Evolutionary conservation across 2,113 vertebrate genomes (phyloP), one percentile per base, ranked within the genome.

Genomic region (Pseudorasbora parva): DNA sequence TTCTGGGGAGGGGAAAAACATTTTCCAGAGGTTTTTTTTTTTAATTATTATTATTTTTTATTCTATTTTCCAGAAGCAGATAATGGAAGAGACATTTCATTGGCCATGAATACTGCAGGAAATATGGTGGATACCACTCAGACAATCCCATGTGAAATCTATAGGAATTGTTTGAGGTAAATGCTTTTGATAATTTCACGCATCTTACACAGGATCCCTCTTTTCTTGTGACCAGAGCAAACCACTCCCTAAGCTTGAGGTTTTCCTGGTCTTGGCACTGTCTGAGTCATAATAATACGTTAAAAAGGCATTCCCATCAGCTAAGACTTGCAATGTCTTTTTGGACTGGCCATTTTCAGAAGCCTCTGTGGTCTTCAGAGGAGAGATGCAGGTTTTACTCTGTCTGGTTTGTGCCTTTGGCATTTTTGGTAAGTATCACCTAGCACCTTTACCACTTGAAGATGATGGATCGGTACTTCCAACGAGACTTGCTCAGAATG

Each of bases 241-340:
- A 93, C 92, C 91, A 92, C 93, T 93, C 94, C 94, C 93, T 92
- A 85, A 83, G 87, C 91, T 89, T 90, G 89, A 93, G 92, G 89
- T 90, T 90, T 86, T 84, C 82, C 91, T 90, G 84, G 84, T 84
- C 82, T 92, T 90, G 85, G 83, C 82, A 33, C 84, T 82, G 82
- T 84, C 87, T 94, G 94, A 95, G 89, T 94, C 94, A 94, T 91
- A 92, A 89, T 89, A 85, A 87, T 83, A 89, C 81, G 93, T 93
- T 94, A 93, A 93, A 94, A 93, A 88, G 85, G 90, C 37, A 84
- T 91, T 91, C 87, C 87, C 92, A 92, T 93, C 92, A 91, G 90
- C 87, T 86, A 86, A 88, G 86, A 86, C 87, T 82, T 87, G 86
- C 84, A 80, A 82, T 62, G 82, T 85, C 77, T 85, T 45, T 78